Percentiles rank a stretch among this genome's conserved stretches.
Conservation (phyloP, 2,797 vertebrate species). For the Toxotes lorentzi region DNA sequence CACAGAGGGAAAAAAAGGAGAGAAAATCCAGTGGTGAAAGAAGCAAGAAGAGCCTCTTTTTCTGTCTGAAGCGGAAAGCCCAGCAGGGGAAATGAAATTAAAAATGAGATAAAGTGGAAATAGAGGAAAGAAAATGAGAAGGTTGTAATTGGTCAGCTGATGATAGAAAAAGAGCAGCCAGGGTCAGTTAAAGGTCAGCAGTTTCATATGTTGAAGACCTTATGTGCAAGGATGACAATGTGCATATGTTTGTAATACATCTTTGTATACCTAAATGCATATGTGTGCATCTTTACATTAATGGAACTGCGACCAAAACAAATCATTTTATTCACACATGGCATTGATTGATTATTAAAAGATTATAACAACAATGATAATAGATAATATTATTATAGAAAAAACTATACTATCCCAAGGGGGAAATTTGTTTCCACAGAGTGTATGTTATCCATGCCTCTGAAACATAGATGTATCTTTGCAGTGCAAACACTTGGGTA, state of each 20-base stretch:
- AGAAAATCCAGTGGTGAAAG: neutral
- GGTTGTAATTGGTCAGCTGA: constrained; percentile 14
- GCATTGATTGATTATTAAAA: no score
- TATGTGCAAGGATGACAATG: no score
- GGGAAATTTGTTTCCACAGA: neutral
- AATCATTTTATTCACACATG: neutral
- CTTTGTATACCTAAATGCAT: no score
- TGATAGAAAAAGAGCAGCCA: neutral
- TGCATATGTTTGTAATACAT: no score
- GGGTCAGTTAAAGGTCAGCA: constrained; percentile 15
- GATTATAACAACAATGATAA: no score
- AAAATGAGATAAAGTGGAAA: neutral
- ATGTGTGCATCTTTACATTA: no score
- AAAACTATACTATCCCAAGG: neutral
- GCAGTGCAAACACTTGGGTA: neutral
- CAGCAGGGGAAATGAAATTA: neutral
- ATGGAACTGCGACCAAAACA: neutral
- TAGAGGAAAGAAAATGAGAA: constrained; percentile 2
- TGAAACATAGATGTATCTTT: neutral
- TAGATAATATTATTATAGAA: no score
- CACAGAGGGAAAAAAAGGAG: neutral
- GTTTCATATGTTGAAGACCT: neutral
- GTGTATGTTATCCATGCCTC: neutral
- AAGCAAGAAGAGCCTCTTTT: neutral
- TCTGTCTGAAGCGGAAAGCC: neutral